phyloP scores from a whole-genome alignment of 2,797 vertebrate genomes.

The Knipowitschia caucasica region DNA sequence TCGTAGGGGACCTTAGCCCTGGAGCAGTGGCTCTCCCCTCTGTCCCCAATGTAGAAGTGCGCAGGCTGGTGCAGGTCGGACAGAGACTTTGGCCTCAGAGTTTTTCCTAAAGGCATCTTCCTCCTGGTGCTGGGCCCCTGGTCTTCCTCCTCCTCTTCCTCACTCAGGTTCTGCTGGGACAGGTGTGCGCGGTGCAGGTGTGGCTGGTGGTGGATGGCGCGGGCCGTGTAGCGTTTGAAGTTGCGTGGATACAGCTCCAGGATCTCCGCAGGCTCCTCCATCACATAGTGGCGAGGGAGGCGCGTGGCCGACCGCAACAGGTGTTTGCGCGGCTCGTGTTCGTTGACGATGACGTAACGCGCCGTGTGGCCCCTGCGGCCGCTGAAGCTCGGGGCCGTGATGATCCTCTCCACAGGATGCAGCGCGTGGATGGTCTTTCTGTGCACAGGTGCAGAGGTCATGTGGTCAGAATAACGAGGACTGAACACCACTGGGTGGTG shows the following conservation, averaged over 20 bases:
- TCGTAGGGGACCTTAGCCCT: slow-evolving; percentile 57
- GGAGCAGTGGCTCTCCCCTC: slow-evolving; percentile 58
- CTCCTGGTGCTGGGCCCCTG: slow-evolving; percentile 63
- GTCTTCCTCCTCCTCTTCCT: slow-evolving; percentile 81
- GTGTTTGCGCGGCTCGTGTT: slow-evolving; percentile 79
- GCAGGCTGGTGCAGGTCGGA: slow-evolving; percentile 78
- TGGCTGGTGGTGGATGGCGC: slow-evolving; percentile 47
- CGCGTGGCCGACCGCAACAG: slow-evolving; percentile 71
- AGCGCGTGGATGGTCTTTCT: slow-evolving; percentile 73
- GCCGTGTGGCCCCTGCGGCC: slow-evolving; percentile 69
- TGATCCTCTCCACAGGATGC: slow-evolving; percentile 53
- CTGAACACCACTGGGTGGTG: slow-evolving; percentile 69
- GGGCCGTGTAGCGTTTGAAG: slow-evolving; percentile 66
- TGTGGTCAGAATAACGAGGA: slow-evolving; percentile 60
- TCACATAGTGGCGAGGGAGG: slow-evolving; percentile 78
- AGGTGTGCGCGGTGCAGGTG: slow-evolving; percentile 50
- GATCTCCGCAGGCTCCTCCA: slow-evolving; percentile 73
- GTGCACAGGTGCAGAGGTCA: slow-evolving; percentile 83
- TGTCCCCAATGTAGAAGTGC: slow-evolving; percentile 79
- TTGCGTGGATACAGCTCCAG: slow-evolving; percentile 80
- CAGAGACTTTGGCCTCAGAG: slow-evolving; percentile 72
- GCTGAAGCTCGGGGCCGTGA: slow-evolving; percentile 61
- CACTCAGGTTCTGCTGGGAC: slow-evolving; percentile 76
- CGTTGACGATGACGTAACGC: slow-evolving; percentile 83
- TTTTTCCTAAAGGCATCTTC: slow-evolving; percentile 47